These are phyloP conservation scores for Numida meleagris DNA, from an alignment of 2,113 vertebrate genomes.

Conservation along the genomic window DNA sequence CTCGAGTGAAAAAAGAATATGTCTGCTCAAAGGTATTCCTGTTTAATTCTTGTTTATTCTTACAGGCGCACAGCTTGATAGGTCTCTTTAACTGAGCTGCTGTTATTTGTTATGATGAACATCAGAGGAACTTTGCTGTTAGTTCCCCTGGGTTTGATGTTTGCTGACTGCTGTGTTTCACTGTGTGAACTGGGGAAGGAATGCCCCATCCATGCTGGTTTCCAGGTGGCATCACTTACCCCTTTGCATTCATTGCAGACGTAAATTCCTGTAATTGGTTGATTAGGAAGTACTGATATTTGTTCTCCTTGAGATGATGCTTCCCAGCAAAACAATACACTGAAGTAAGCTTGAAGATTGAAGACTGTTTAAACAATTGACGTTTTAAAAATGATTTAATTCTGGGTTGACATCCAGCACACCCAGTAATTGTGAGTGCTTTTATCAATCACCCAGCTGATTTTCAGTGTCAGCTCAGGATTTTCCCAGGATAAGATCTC, in stretches of 20 bases:
- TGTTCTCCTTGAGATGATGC: background rate
- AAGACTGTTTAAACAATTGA: constrained; percentile 26
- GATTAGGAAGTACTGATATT: background rate
- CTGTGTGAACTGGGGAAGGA: background rate
- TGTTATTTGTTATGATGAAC: background rate
- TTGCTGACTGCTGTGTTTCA: background rate
- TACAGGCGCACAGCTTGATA: background rate
- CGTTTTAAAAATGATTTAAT: background rate
- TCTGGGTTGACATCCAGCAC: background rate
- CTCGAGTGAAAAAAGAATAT: background rate
- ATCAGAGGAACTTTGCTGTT: background rate
- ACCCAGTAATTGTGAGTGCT: background rate
- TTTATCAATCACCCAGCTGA: rapidly evolving
- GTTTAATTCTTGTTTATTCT: background rate
- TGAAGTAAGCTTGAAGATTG: background rate
- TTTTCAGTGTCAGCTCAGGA: constrained; percentile 40
- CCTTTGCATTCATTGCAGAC: background rate
- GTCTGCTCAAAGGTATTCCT: background rate
- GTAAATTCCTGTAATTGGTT: background rate
- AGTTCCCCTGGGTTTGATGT: background rate
- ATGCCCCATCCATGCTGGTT: background rate
- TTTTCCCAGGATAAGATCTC: constrained; percentile 18
- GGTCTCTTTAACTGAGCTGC: background rate
- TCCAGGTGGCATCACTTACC: background rate
- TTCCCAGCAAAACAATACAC: constrained; percentile 10